phyloP scores from a whole-genome alignment of 2,888 invertebrate species.

The Eupithecia centaureata region DNA sequence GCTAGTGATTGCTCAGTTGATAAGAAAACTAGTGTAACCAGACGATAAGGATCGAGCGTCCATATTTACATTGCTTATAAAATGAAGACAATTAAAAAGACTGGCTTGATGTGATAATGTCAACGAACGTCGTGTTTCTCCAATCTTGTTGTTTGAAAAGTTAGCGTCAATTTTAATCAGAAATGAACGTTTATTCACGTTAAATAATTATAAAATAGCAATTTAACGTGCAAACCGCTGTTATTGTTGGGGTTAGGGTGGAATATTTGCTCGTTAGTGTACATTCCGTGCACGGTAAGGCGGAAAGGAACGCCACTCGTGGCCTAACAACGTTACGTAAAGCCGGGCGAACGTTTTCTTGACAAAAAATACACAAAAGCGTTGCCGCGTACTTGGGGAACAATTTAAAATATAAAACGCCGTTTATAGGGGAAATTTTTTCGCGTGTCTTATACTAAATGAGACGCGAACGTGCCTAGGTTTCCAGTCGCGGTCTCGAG shows the following conservation, averaged over 20 bases:
- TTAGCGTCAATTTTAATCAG: slow-evolving; percentile 10
- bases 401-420: slow-evolving; percentile 42
- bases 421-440: slow-evolving; percentile 45
- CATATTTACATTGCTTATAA: background rate
- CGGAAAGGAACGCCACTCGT: slow-evolving; percentile 12
- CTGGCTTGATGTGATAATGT: slow-evolving; percentile 34
- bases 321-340: slow-evolving; percentile 23
- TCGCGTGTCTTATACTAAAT: slow-evolving; percentile 48
- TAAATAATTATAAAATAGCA: slow-evolving; percentile 9
- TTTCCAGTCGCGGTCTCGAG: slow-evolving; percentile 55
- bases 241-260: slow-evolving; percentile 11
- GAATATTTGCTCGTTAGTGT: slow-evolving; percentile 17
- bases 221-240: slow-evolving; percentile 1
- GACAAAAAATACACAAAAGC: slow-evolving; percentile 28
- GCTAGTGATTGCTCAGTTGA: background rate
- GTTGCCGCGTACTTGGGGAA: slow-evolving; percentile 29
- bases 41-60: slow-evolving; percentile 2
- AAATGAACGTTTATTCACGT: slow-evolving; percentile 16
- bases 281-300: slow-evolving; percentile 9
- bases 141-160: slow-evolving; percentile 6
- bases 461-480: slow-evolving; percentile 55
- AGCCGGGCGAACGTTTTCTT: slow-evolving; percentile 30
- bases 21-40: slow-evolving; percentile 9
- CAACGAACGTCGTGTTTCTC: slow-evolving; percentile 3
- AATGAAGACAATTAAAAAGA: slow-evolving; percentile 23